Percentiles rank a stretch among this genome's conserved stretches.
Evolutionary conservation across 2,113 vertebrate species (phyloP).

Genomic region (Odocoileus hemionus): DNA sequence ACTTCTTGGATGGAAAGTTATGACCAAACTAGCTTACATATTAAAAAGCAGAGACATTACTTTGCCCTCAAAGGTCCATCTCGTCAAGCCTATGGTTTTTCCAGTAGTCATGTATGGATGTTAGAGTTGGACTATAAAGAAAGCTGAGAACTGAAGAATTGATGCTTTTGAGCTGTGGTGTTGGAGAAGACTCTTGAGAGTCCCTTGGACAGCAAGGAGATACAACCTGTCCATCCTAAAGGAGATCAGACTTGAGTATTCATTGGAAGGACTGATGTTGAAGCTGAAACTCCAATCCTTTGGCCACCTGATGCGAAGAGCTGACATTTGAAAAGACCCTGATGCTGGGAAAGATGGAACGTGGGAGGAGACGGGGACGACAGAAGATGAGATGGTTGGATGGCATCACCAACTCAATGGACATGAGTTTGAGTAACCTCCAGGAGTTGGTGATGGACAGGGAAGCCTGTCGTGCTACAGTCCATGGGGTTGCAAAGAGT

Average conservation of each 20-base stretch:
- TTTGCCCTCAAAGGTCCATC: neutral
- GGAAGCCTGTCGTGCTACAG: neutral
- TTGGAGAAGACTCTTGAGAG: neutral
- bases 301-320: neutral
- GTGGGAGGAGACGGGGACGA: rapidly evolving
- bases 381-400: neutral
- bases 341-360: neutral
- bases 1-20: neutral
- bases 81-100: neutral
- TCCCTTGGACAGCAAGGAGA: neutral
- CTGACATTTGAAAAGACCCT: neutral
- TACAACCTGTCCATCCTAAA: neutral
- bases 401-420: neutral
- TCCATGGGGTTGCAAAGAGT: neutral
- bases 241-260: neutral
- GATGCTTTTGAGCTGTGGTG: neutral
- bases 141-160: neutral
- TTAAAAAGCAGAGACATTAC: neutral
- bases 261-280: neutral
- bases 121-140: neutral
- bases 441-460: neutral
- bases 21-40: neutral
- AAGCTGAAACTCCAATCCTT: neutral
- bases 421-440: neutral
- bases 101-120: neutral